Base-by-base conservation (phyloP, 1,140 invertebrate genomes). In the Cyclina sinensis region DNA sequence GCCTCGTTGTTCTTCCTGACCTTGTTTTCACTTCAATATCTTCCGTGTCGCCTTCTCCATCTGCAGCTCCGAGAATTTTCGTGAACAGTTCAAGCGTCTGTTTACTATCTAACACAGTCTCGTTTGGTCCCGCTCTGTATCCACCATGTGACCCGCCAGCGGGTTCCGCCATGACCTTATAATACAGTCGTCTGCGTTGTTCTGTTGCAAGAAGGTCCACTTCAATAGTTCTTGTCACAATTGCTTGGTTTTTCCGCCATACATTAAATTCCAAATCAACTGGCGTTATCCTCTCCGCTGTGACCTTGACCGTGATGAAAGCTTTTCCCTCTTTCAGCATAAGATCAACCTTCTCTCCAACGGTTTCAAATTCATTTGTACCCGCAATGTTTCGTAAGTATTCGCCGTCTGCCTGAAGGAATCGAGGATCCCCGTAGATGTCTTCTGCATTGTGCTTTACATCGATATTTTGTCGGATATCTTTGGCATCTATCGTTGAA, bases 221-320 rank as follows among this genome's bases (percentile, higher is more conserved):
- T 81, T 95, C 94, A 62, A 95, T 95, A 27, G 93, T 89, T 24
- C 95, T 73, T n/a, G 95, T 95, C 14, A 95, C 94, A 68, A 95
- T 94, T 18, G 94, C 95, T 39, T 94, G 91, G 27, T 92, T 95
- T 88, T 95, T 95, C n/a, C 93, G 87, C 94, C 94, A 95, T 14
- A 95, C 93, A 86, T 95, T 94, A 73, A 93, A 93, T 74, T 93
- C 93, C 30, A 91, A 91, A 78, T 94, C 92, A 48, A 94, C 93
- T 7, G 95, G 95, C 3, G 94, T 92, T 54, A 95, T 92, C 39
- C 94, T 89, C 70, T 95, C 95, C 51, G 94, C 94, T 37, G 93
- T 94, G 3, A 94, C 95, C 78, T 92, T 95, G 51, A 95, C 91
- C 7, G 93, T 92, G 21, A 95, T 93, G 76, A 88, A 91, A 2